Percentiles rank a stretch among this genome's conserved stretches.
Evolutionary conservation across 2,888 invertebrate genomes (phyloP).

Genomic region (Cosmopolites sordidus): DNA sequence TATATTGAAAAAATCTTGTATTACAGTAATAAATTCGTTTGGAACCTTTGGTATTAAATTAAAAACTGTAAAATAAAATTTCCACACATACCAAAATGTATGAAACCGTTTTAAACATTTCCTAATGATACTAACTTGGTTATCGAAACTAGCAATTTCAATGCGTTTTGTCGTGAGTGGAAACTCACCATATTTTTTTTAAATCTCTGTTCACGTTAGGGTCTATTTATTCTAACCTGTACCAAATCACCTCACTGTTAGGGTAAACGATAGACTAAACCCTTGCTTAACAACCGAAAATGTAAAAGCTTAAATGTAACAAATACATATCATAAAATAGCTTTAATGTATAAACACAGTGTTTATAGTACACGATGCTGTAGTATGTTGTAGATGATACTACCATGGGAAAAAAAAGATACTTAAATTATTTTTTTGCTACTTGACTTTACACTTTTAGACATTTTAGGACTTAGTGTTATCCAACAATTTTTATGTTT

Average conservation of each 20-base stretch:
- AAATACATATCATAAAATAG: constrained; percentile 48
- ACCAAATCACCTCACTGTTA: constrained; percentile 16
- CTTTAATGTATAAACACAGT: constrained; percentile 39
- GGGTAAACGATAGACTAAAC: constrained; percentile 4
- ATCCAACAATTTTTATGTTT: constrained; percentile 21
- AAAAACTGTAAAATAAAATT: too few relatives aligned
- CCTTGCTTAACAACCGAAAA: constrained; percentile 18
- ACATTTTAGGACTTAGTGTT: constrained; percentile 16
- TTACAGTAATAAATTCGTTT: too few relatives aligned
- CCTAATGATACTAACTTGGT: too few relatives aligned
- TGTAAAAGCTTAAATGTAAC: constrained; percentile 40
- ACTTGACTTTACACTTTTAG: constrained; percentile 29
- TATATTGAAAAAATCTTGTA: too few relatives aligned
- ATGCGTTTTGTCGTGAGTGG: too few relatives aligned
- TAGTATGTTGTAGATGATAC: constrained; percentile 20
- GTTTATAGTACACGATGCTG: constrained; percentile 26
- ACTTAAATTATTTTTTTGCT: constrained; percentile 28
- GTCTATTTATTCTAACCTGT: constrained; percentile 20
- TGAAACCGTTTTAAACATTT: too few relatives aligned
- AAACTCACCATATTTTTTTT: too few relatives aligned
- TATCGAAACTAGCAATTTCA: too few relatives aligned
- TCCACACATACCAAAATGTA: too few relatives aligned
- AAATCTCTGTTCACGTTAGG: too few relatives aligned
- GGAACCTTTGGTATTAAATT: too few relatives aligned
- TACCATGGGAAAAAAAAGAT: constrained; percentile 15